phyloP scores from a whole-genome alignment of 2,113 vertebrate genomes.

The Marmota flaviventris region DNA sequence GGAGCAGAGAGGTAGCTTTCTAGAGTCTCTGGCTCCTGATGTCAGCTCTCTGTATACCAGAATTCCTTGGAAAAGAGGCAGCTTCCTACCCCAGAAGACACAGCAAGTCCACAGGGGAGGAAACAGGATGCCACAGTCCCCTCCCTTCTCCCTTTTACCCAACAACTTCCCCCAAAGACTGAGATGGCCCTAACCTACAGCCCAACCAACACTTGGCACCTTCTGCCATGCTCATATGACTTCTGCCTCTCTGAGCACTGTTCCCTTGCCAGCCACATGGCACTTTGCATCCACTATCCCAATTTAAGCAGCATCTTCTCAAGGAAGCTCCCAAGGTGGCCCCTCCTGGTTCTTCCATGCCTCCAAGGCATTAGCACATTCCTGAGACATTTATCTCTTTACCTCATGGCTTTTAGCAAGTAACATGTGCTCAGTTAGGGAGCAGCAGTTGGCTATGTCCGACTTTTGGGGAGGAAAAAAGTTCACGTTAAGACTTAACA shows the following conservation, averaged over 20 bases:
- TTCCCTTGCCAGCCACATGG: not conserved
- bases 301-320: fast-evolving
- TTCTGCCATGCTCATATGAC: not conserved
- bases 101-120: not conserved
- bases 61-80: not conserved
- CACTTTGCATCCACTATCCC: not conserved
- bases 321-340: fast-evolving
- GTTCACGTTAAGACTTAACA: too few species aligned
- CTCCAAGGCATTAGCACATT: not conserved
- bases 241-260: fast-evolving
- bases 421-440: not conserved
- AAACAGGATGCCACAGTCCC: not conserved
- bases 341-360: not conserved
- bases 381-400: not conserved
- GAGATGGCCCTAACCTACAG: not conserved
- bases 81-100: not conserved
- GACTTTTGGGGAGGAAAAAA: too few species aligned
- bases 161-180: too few species aligned
- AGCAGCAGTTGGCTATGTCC: too few species aligned
- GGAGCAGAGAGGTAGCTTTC: not conserved
- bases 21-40: too few species aligned
- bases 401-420: not conserved
- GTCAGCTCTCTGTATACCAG: not conserved
- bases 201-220: not conserved
- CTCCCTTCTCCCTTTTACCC: not conserved